Evolutionary conservation across 2,113 vertebrate species (phyloP).

Genomic region (Manacus vitellinus): DNA sequence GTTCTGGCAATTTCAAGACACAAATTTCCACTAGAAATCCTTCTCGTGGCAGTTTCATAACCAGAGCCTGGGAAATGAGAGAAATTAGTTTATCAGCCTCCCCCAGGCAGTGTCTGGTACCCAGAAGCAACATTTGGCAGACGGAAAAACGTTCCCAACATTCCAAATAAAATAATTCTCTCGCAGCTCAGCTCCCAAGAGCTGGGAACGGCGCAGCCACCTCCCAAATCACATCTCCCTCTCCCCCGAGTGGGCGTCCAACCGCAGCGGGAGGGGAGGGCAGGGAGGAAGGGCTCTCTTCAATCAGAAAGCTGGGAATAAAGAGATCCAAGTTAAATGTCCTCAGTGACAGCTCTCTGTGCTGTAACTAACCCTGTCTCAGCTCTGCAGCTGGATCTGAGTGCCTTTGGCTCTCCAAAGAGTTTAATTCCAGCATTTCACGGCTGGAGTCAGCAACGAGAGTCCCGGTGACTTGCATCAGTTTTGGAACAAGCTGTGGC

Average conservation of each 20-base stretch:
- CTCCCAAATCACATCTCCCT: neutral
- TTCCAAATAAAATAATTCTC: neutral
- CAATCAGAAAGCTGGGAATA: neutral
- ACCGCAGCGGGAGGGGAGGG: fast-evolving
- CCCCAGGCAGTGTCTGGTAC: neutral
- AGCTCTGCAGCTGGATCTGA: neutral
- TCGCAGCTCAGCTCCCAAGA: neutral
- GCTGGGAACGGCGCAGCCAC: neutral
- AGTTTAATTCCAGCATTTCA: neutral
- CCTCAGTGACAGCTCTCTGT: neutral
- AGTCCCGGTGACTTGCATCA: neutral
- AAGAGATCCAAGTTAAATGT: neutral
- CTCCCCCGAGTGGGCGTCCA: neutral
- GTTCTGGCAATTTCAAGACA: neutral
- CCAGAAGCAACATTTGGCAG: constrained; percentile 31
- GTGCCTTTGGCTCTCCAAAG: neutral
- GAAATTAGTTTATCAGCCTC: neutral
- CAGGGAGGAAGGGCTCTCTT: neutral
- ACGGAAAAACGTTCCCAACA: neutral
- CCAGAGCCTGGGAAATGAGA: neutral
- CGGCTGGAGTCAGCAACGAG: neutral
- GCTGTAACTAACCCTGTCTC: neutral
- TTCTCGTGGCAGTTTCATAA: neutral
- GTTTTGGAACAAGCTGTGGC: neutral
- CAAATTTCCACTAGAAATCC: neutral